Base-by-base conservation (phyloP, 30 jellyfish, hydroid and myxozoan species). In the Aurelia aurita complex sp. Pacific region DNA sequence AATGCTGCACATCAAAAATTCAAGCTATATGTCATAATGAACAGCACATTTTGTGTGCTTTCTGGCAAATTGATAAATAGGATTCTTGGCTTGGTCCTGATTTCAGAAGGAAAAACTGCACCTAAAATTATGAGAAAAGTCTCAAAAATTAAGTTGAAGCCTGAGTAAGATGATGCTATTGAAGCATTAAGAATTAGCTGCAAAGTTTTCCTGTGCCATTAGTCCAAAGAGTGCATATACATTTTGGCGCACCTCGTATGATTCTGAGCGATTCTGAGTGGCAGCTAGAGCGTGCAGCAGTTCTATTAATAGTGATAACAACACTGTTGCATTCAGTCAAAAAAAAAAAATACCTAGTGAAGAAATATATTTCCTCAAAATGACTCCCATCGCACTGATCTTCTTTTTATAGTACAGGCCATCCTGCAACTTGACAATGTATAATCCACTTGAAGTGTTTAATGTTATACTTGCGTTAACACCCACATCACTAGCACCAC, bases 341-440 rank as follows among this genome's bases (percentile, higher is more conserved):
- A 50, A 57, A 9, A 46, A 14, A 0, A 4, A 2, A 13, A 46
- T 74, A 83, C 92, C 92, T 10, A 18, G 64, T 36, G 67, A 46
- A 8, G 92, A 71, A 2, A 64, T 23, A 54, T 34, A 83, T 19
- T 23, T 54, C 61, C 85, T 75, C 10, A 84, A 36, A 60, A 84
- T 72, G 14, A 88, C 93, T 29, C 87, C 67, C 93, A 72, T 73
- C 6, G 59, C 36, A 35, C 75, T 77, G 15, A 84, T 84, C 72
- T 50, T 84, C 55, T 64, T 55, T n/a, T 50, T 50, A 43, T 73
- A 84, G 67, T 61, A 35, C 40, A 84, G 84, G 18, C 76, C 87
- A 51, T 84, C 93, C 59, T 84, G 93, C 52, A 84, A 81, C 66
- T 73, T 62, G 43, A 73, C 42, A 50, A 71, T 73, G 87, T 84